A percentile compares a stretch with the other conserved stretches of the same genome.
These are phyloP conservation scores for Corythucha ciliata DNA, from an alignment of 2,888 invertebrate species.

Conservation along the genomic window DNA sequence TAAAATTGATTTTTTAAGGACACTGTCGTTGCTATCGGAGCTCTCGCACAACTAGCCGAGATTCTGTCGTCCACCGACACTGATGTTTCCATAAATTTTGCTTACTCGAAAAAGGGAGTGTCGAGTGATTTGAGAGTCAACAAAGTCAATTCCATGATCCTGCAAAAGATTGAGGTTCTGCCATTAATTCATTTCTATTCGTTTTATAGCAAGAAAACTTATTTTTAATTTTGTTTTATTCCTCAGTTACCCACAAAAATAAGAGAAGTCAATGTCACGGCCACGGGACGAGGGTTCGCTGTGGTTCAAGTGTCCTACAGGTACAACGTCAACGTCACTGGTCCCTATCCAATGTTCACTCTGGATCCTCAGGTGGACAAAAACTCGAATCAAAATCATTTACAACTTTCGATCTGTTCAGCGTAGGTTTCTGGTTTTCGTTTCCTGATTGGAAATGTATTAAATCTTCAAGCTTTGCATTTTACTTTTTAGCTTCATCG, in stretches of 20 bases:
- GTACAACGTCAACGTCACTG: constrained; percentile 78
- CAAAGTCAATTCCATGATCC: constrained; percentile 65
- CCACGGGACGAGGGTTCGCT: constrained; percentile 70
- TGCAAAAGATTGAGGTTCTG: constrained; percentile 67
- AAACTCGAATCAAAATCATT: constrained; percentile 62
- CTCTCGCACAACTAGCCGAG: constrained; percentile 56
- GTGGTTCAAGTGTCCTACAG: constrained; percentile 62
- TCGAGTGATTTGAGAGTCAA: constrained; percentile 53
- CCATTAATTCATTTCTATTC: background rate
- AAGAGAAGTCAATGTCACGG: constrained; percentile 59
- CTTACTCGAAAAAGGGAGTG: constrained; percentile 40
- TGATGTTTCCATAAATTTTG: constrained; percentile 49
- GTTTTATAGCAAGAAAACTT: constrained; percentile 1
- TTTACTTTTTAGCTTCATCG: constrained; percentile 50
- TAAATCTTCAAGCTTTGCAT: too few species aligned
- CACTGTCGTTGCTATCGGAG: constrained; percentile 64
- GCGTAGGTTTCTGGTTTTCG: constrained; percentile 46
- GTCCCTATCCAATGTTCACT: constrained; percentile 76
- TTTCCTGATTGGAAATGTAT: constrained; percentile 10
- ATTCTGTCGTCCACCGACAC: constrained; percentile 47
- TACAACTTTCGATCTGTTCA: constrained; percentile 73
- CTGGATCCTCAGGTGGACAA: constrained; percentile 78
- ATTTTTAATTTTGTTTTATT: constrained; percentile 10
- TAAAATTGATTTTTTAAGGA: constrained; percentile 44
- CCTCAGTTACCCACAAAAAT: constrained; percentile 47